Conservation (phyloP, 2,113 vertebrate genomes). For the Psophia crepitans region DNA sequence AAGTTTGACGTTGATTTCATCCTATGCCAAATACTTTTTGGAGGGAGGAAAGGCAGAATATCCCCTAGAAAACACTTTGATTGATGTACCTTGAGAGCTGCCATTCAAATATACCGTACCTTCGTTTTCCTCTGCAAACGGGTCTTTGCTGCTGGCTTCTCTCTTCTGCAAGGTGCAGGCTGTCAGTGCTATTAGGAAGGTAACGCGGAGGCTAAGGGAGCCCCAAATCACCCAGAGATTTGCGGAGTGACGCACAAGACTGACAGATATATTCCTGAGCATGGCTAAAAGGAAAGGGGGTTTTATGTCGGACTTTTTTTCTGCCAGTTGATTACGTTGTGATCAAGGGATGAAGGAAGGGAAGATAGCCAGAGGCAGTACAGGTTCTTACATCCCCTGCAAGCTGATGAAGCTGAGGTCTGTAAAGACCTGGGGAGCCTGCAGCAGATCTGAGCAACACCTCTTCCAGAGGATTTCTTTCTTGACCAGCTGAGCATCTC, state of each 20-base stretch:
- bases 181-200: neutral
- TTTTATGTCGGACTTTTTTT: neutral
- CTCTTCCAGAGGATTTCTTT: neutral
- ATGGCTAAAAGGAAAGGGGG: neutral
- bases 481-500: neutral
- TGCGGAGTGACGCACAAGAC: neutral
- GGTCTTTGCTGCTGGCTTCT: neutral
- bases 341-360: neutral
- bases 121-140: neutral
- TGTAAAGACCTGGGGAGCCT: neutral
- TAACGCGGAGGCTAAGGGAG: neutral
- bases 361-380: neutral
- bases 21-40: neutral
- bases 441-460: neutral
- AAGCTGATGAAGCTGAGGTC: neutral
- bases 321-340: neutral
- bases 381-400: neutral
- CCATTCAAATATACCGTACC: neutral
- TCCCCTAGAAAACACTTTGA: neutral
- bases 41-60: neutral
- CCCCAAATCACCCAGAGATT: neutral
- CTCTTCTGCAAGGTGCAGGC: neutral
- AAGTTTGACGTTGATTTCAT: slow-evolving; percentile 6
- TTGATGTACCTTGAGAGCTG: neutral
- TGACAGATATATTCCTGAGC: neutral